Base-by-base conservation (phyloP, 2,113 vertebrate genomes). In the Polypterus bichir region DNA sequence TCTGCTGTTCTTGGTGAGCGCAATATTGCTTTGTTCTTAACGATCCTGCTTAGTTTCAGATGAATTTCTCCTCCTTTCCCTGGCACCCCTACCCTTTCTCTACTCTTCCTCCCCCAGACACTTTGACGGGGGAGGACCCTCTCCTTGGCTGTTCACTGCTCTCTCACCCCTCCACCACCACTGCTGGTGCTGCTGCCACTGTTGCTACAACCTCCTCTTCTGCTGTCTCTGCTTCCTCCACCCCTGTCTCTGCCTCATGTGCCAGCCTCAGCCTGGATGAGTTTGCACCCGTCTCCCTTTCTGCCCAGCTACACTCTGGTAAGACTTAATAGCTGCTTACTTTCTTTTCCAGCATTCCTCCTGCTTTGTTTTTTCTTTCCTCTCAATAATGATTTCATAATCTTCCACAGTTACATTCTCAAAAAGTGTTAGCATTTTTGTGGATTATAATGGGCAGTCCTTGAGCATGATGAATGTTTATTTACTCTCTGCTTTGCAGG, bases 111-210 rank as follows among this genome's bases (percentile, higher is more conserved):
- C 61, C 72, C 69, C 67, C 77, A 86, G 81, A 87, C 70, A 85
- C 86, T 73, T 77, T 86, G 66, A 77, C 83, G 57, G 85, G 83
- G 75, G 87, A 89, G 60, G 87, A 88, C 70, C 83, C 86, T 71
- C 74, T 89, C 64, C 85, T 89, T 74, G 87, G 88, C 77, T 84
- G 83, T 73, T 84, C 83, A 76, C 82, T 86, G 76, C 78, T 83
- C 67, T 82, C 79, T 80, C 79, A 88, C 72, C 78, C 84, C 62
- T 77, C 83, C 66, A 73, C 86, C 75, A 86, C 86, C 72, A 27
- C 27, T 27, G 27, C 27, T 27, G 27, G 27, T 27, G 44, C 9
- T 27, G 52, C 5, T 7, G n/a, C 5, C 56, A 0, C 49, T 44
- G 7, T 45, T 9, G n/a, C 57, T 59, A 6, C 9, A 3, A 6